These are phyloP conservation scores for Ichneumoninae sp. DNA, from an alignment of 2,888 invertebrate genomes.

Conservation along the genomic window DNA sequence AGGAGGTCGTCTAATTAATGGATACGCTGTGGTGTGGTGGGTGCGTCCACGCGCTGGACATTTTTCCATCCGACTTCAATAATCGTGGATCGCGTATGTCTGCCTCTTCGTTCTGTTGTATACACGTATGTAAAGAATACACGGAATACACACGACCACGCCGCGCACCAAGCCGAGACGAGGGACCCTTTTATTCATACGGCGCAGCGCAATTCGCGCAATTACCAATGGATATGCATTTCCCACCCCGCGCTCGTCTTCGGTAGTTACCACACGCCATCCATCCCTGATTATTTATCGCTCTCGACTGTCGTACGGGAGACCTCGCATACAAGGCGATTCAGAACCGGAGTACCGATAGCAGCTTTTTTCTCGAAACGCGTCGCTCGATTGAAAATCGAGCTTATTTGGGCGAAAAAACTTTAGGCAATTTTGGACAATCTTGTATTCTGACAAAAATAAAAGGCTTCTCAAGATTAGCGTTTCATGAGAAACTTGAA, in stretches of 20 bases:
- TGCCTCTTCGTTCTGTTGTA: neutral
- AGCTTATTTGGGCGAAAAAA: no score
- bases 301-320: constrained; percentile 28
- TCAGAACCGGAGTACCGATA: constrained; percentile 1
- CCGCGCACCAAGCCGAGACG: constrained; percentile 35
- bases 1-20: constrained; percentile 34
- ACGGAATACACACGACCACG: neutral
- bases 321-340: constrained; percentile 18
- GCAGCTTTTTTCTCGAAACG: neutral
- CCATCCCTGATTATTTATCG: constrained; percentile 42
- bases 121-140: neutral
- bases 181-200: constrained; percentile 47
- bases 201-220: constrained; percentile 23
- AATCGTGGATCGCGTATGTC: constrained; percentile 20
- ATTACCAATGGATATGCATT: constrained; percentile 50
- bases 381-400: no score
- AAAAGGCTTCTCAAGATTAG: no score
- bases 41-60: constrained; percentile 21
- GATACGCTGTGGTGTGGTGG: constrained; percentile 26
- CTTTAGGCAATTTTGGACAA: no score
- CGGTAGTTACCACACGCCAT: constrained; percentile 42
- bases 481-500: no score
- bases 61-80: constrained; percentile 26
- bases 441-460: no score
- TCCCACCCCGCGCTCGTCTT: constrained; percentile 11